phyloP scores from a whole-genome alignment of 2,888 invertebrate species.

The Dasysyrphus tricinctus region DNA sequence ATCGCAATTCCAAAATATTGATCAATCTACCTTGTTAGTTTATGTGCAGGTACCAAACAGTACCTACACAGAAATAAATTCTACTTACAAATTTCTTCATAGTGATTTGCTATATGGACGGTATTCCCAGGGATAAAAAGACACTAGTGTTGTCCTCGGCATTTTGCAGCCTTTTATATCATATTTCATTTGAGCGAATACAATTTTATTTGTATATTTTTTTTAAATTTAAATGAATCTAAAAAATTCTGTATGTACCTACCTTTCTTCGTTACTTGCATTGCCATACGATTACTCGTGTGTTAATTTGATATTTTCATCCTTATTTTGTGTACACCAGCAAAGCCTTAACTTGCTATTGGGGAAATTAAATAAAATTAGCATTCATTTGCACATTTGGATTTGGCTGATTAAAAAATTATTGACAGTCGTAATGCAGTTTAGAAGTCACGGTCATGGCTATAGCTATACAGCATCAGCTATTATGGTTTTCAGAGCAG shows the following conservation, averaged over 20 bases:
- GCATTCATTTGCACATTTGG: constrained; percentile 8
- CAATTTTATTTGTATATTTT: not conserved
- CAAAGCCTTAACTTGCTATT: constrained; percentile 32
- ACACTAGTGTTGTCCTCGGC: constrained; percentile 34
- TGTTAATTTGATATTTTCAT: not conserved
- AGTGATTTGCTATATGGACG: constrained; percentile 33
- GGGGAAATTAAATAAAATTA: not conserved
- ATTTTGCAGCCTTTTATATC: constrained; percentile 62
- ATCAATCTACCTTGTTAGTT: no score
- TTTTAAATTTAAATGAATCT: constrained; percentile 7
- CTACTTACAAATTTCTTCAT: constrained; percentile 64
- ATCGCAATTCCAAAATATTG: not conserved
- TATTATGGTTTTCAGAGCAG: constrained; percentile 23
- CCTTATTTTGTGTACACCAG: not conserved
- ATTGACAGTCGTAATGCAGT: not conserved
- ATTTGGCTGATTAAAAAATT: constrained; percentile 22
- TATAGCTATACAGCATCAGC: not conserved
- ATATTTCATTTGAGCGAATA: not conserved
- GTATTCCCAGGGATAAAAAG: constrained; percentile 39
- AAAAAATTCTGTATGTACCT: not conserved
- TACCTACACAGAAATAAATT: not conserved
- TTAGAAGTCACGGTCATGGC: constrained; percentile 1
- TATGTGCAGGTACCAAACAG: no score
- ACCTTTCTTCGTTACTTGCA: not conserved
- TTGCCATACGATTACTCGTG: constrained; percentile 7